Base-by-base conservation (phyloP, 53 echinoderm and acorn worm species). In the Astropecten irregularis region DNA sequence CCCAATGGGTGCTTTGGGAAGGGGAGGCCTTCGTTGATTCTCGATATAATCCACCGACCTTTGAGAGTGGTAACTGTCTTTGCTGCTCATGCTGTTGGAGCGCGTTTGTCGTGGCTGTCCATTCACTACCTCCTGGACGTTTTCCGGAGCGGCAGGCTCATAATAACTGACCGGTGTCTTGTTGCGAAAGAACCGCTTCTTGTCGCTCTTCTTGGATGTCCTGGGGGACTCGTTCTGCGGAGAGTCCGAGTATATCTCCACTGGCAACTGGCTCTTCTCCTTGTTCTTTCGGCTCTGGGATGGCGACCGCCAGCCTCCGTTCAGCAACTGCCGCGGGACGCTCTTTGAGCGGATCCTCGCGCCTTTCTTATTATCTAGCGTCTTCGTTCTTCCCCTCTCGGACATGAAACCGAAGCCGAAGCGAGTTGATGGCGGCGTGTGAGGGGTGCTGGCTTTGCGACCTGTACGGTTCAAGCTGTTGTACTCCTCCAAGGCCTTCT, bases 291-390 rank as follows among this genome's bases (percentile, higher is more conserved):
- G 79, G 36, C 62, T 87, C 51, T 87, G 86, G 0, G 96, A 91
- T 1, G 96, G 93, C 10, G 93, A 91, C 27, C 91, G 77, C 73
- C 91, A 83, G 11, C 87, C 93, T 16, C 88, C 88, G 29, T 96
- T 92, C 47, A 96, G 68, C 57, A 93, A 44, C 57, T 93, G 96
- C 26, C 96, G 88, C 1, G 96, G 96, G 6, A 96, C 92, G 48
- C 93, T 93, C 87, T 91, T 93, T 16, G 96, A 96, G 18, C 96
- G 83, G 52, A 73, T 76, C 49, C 91, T 83, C 0, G 84, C 48
- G 3, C 67, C 71, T 31, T 62, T 79, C 44, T 46, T 60, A 54
- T 87, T 84, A 14, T 96, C 93, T 34, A 82, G 81, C 26, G 89
- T 89, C 81, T 93, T 96, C 34, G 82, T 85, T 21, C 95, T 73